Conservation (phyloP, 1,140 invertebrate genomes). For the Trachelipus rathkii region DNA sequence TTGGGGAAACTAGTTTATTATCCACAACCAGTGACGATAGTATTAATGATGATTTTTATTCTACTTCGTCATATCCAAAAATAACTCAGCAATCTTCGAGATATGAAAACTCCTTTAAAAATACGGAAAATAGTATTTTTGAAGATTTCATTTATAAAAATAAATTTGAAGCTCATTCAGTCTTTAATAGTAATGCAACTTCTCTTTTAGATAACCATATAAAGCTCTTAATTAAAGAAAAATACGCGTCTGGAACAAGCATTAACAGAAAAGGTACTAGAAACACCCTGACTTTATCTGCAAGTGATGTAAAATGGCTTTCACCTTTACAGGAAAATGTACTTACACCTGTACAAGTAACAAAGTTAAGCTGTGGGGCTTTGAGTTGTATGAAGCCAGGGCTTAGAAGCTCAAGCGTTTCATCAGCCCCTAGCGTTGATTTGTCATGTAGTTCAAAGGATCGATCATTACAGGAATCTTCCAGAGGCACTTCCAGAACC, state of each 20-base stretch:
- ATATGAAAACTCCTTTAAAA: background rate
- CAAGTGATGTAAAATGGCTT: background rate
- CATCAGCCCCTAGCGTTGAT: background rate
- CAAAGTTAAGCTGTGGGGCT: background rate
- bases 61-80: background rate
- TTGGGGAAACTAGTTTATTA: background rate
- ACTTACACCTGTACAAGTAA: background rate
- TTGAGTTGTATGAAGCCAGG: background rate
- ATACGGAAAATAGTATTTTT: background rate
- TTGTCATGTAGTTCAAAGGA: background rate
- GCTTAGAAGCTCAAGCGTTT: background rate
- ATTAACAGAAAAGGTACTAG: background rate
- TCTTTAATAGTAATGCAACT: background rate
- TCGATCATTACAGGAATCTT: background rate
- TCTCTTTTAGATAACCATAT: background rate
- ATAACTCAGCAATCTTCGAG: background rate
- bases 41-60: background rate
- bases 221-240: slow-evolving; percentile 2
- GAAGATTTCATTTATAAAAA: background rate
- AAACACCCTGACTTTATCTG: background rate
- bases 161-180: no score
- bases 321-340: background rate
- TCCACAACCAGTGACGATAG: no score
- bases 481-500: background rate
- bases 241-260: background rate